Conservation (phyloP, 1,140 invertebrate species). For the Zaprionus gabonicus region DNA sequence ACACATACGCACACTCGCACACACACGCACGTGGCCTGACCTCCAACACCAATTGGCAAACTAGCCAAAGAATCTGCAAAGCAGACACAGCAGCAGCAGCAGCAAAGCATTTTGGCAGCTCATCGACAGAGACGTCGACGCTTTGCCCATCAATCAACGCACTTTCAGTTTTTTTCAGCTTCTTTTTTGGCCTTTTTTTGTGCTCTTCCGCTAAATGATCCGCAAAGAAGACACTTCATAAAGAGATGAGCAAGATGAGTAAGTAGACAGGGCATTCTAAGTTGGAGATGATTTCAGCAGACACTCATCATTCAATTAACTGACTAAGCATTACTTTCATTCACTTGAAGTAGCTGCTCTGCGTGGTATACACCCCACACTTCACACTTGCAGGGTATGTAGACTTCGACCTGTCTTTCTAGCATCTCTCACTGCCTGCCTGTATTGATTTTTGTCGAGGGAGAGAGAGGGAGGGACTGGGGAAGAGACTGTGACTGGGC, state of each 20-base stretch:
- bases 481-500: background rate
- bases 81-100: constrained; percentile 6
- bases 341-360: background rate
- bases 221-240: constrained; percentile 7
- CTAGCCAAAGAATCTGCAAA: constrained; percentile 18
- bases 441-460: constrained; percentile 40
- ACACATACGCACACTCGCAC: constrained; percentile 18
- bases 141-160: constrained; percentile 79
- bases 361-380: background rate
- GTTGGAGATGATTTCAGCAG: too few relatives aligned
- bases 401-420: background rate
- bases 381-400: background rate
- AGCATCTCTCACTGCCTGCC: background rate
- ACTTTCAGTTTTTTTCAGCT: constrained; percentile 76
- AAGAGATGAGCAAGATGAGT: too few relatives aligned
- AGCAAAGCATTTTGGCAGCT: constrained; percentile 5
- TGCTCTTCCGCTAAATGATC: constrained; percentile 36
- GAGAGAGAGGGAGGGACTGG: background rate
- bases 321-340: background rate
- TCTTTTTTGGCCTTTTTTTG: constrained; percentile 15
- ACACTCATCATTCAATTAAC: background rate
- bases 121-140: constrained; percentile 52
- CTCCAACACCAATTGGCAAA: constrained; percentile 53
- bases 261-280: too few relatives aligned
- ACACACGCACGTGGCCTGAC: constrained; percentile 56